Conservation (phyloP, 1,140 invertebrate species). For the Brachionus calyciflorus region DNA sequence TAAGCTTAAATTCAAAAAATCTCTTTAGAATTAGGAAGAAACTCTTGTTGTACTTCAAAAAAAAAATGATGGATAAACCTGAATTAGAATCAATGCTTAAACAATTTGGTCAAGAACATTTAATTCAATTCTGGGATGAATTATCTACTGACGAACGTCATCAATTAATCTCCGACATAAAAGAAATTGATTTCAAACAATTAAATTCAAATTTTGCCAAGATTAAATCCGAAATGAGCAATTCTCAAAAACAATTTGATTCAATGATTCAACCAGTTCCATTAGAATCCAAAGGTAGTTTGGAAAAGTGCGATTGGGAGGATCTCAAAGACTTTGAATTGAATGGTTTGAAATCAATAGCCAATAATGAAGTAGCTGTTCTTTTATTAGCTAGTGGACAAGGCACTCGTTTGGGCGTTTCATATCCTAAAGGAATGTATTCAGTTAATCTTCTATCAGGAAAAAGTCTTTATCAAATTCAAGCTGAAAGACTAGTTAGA, state of each 20-base stretch:
- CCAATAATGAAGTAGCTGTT: constrained; percentile 77
- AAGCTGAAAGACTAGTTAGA: constrained; percentile 78
- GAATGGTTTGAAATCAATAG: constrained; percentile 70
- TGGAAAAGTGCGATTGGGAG: not conserved
- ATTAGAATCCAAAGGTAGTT: not conserved
- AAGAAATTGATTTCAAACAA: constrained; percentile 25
- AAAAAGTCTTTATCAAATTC: constrained; percentile 88
- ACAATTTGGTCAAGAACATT: constrained; percentile 34
- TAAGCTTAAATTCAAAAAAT: too few relatives aligned
- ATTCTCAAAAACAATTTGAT: not conserved
- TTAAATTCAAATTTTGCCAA: not conserved
- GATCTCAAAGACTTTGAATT: not conserved
- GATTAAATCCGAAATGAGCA: not conserved
- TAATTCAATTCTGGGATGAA: constrained; percentile 39
- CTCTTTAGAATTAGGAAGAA: too few relatives aligned
- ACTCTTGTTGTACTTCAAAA: too few relatives aligned
- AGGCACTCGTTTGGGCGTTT: constrained; percentile 85
- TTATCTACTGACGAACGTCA: not conserved
- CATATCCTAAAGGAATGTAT: constrained; percentile 95
- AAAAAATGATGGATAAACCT: not conserved
- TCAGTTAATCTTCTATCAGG: constrained; percentile 81
- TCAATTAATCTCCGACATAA: not conserved
- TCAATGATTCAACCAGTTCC: not conserved
- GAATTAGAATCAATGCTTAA: not conserved
- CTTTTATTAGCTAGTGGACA: constrained; percentile 76